Evolutionary conservation across 1,140 invertebrate species (phyloP), one percentile per base, ranked within the genome.

Genomic region (Nasonia vitripennis): DNA sequence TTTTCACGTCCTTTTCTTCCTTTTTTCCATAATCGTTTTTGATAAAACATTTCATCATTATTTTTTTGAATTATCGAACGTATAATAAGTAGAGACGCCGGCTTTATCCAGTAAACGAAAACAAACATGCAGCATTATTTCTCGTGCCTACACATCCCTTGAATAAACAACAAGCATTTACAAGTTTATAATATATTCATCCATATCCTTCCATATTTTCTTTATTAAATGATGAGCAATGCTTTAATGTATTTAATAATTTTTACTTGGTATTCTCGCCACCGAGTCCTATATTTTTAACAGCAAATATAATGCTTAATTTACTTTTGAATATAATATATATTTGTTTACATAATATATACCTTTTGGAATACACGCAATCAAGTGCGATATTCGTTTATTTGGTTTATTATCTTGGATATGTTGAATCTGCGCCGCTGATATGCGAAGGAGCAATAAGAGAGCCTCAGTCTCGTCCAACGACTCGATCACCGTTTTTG

Each of bases 251-350:
- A 34, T 71, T 71, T 27, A 12, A 71, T 31, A 71, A 34, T 71
- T 7, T 71, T 71, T 34, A 31, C 68, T 71, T 71, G 0, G 27
- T 71, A 11, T 71, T 31, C 11, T 34, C 31, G 68, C 31, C 68
- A 45, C 41, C 37, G 74, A 31, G 31, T 83, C 2, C 75, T 12
- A 83, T 83, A 83, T 55, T 83, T 62, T 75, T 67, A 83, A 83
- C 81, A 83, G 74, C 74, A 83, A 83, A 77, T 75, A 62, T 83
- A 83, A 83, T 83, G 70, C 74, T 83, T 83, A 77, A 73, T 73
- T 74, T 82, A 70, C 31, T 82, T 74, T 12, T 27, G 1, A 27
- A 27, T 51, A 75, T n/a, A 71, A 67, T 81, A 81, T 73, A 82
- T 81, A 70, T 73, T 71, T 81, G n/a, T 80, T 48, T 78, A 78